Evolutionary conservation across 2,888 invertebrate genomes (phyloP).

Genomic region (Phalangium opilio): DNA sequence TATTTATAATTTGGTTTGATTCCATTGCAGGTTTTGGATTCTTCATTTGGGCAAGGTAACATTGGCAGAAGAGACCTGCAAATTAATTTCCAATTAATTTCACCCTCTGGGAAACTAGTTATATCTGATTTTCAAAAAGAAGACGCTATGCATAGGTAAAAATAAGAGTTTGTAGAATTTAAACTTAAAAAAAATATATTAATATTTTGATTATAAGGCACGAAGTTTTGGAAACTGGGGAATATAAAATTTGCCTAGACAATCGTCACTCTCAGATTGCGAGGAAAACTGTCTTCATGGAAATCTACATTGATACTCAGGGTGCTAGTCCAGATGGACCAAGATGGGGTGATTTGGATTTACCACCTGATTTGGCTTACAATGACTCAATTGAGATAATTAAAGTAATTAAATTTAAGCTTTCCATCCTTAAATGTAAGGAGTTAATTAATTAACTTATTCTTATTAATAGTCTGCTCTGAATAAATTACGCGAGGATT

Average conservation of each 20-base stretch:
- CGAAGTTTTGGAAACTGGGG: constrained; percentile 45
- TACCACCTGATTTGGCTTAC: constrained; percentile 38
- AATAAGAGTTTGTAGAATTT: too few relatives aligned
- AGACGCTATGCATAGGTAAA: too few relatives aligned
- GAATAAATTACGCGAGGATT: constrained; percentile 39
- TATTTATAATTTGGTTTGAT: too few relatives aligned
- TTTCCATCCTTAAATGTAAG: not conserved
- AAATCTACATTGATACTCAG: constrained; percentile 42
- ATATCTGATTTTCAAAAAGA: too few relatives aligned
- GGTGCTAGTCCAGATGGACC: constrained; percentile 31
- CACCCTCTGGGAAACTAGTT: too few relatives aligned
- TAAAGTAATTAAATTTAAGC: constrained; percentile 24
- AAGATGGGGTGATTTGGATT: constrained; percentile 31
- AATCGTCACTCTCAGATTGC: constrained; percentile 70
- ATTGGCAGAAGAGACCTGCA: too few relatives aligned
- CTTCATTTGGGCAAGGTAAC: too few relatives aligned
- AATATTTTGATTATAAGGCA: too few relatives aligned
- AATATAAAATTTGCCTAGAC: constrained; percentile 73
- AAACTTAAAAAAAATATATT: too few relatives aligned
- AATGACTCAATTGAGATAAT: constrained; percentile 39
- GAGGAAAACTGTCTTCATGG: constrained; percentile 67
- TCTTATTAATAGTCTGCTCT: constrained; percentile 46
- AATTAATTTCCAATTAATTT: too few relatives aligned
- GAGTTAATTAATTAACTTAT: not conserved
- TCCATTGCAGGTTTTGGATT: too few relatives aligned